These are phyloP conservation scores for Itoplectis maculator DNA, from an alignment of 2,888 invertebrate genomes.

Conservation along the genomic window DNA sequence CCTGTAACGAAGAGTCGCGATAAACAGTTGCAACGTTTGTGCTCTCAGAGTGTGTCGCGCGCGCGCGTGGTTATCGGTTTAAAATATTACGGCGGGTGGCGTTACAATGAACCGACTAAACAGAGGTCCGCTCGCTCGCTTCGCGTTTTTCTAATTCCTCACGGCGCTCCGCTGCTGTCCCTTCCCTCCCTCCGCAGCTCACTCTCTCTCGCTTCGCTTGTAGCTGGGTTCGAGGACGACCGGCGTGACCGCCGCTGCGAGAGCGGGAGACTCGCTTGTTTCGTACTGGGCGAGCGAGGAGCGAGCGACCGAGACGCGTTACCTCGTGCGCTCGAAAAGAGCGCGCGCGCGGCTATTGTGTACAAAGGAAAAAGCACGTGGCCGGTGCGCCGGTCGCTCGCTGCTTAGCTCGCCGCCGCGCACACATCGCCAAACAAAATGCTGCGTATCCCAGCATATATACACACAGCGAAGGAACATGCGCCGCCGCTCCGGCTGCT, in stretches of 20 bases:
- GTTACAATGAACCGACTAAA: conserved; percentile 6
- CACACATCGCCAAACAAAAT: conserved; percentile 25
- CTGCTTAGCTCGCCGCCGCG: not conserved
- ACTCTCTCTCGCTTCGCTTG: not conserved
- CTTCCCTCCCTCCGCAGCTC: not conserved
- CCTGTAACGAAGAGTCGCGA: not conserved
- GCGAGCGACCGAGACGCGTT: not conserved
- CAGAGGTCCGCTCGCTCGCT: not conserved
- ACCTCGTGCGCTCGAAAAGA: conserved; percentile 49
- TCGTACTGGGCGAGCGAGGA: too few relatives aligned
- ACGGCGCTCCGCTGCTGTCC: not conserved
- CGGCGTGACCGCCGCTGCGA: conserved; percentile 36
- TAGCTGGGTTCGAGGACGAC: conserved; percentile 33
- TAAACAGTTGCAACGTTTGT: not conserved
- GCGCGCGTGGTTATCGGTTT: not conserved
- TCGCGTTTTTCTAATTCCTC: conserved; percentile 37
- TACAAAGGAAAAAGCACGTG: conserved; percentile 64
- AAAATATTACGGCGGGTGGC: not conserved
- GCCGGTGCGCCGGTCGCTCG: conserved; percentile 53
- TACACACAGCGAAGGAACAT: too few relatives aligned
- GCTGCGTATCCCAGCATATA: too few relatives aligned
- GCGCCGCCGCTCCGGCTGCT: too few relatives aligned
- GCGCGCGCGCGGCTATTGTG: conserved; percentile 54
- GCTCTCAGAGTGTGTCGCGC: not conserved
- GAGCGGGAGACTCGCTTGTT: too few relatives aligned